Base-by-base conservation (phyloP, 2,888 invertebrate genomes). In the Esperia sulphurella region DNA sequence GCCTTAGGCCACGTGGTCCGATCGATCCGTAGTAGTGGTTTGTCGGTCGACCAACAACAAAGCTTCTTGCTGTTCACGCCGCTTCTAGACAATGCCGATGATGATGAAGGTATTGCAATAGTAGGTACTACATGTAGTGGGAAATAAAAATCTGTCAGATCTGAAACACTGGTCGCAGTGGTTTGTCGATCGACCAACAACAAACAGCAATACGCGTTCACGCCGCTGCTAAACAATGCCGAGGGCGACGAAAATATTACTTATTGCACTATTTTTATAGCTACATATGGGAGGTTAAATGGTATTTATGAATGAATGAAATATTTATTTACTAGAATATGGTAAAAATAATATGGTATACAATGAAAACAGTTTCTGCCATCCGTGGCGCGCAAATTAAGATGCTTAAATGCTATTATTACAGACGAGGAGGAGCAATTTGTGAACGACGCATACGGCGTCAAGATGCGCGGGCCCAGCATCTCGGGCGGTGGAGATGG, bases 21-120 rank as follows among this genome's bases (percentile, higher is more conserved):
- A n/a, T n/a, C n/a, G n/a, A n/a, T n/a, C n/a, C n/a, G n/a, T n/a
- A n/a, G n/a, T 98, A 96, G 92, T 98, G 54, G 91, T 98, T 54
- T 98, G 98, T 97, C 91, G 98, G 58, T 98, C 98, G 5, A 97
- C 97, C 12, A 96, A 96, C 76, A 98, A 98, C 83, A 98, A 98
- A 98, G 84, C 92, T 97, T 65, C 96, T 94, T 82, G 98, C 98
- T 3, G n/a, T 98, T 98, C 87, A 97, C 97, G 1, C 97, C 98
- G 41, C 91, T 98, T 30, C 87, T 98, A 12, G 98, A 96, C 91
- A 91, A 92, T 83, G 90, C 96, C 14, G 94, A 96, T 61, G 96
- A 95, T 54, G 94, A 94, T 43, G 94, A 94, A 44, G 94, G 93
- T 79, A n/a, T n/a, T n/a, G n/a, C n/a, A n/a, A n/a, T n/a, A n/a